Evolutionary conservation across 35 echinoderm and acorn worm genomes (phyloP), one percentile per base, ranked within the genome.

Genomic region (Ptychodera flava): DNA sequence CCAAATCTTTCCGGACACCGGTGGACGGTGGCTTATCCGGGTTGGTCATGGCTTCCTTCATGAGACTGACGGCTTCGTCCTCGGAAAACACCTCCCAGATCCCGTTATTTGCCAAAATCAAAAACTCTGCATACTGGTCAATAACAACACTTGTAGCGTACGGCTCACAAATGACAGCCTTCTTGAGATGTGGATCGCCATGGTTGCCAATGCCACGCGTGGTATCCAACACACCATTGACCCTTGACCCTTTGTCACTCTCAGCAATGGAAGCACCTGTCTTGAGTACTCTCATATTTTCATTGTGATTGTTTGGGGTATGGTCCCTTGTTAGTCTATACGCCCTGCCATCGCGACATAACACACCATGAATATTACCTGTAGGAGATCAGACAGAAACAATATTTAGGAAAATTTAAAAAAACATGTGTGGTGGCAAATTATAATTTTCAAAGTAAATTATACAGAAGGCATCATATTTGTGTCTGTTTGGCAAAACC

Each of bases 201-300:
- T 99, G 93, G 86, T 99, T 99, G 45, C 92, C 96, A 32, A 94
- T 79, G 2, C 96, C 96, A 38, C 96, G 89, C 35, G 96, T 94
- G 33, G 96, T 91, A 36, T 99, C 96, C 32, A 99, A 86, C 31
- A 99, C 81, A 52, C 96, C 96, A 83, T 99, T 99, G 27, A 93
- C 88, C 77, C 93, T 91, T 29, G 90, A 90, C 35, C 85, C 82
- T 27, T 82, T 37, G 16, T 90, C 88, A 45, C 90, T 90, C 1
- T 80, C 88, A 36, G 90, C 85, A 37, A 99, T 85, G 85, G 90
- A 80, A 16, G 90, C 83, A 35, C 96, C 93, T 15, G 93, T 85
- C 78, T 90, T 94, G 29, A 87, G 31, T 0, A 94, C 85, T 31
- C 96, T 53, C 22, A 86, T 36, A 82, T 78, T 89, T 36, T 97